Conservation (phyloP, 2,888 invertebrate species). For the Synergus gifuensis region DNA sequence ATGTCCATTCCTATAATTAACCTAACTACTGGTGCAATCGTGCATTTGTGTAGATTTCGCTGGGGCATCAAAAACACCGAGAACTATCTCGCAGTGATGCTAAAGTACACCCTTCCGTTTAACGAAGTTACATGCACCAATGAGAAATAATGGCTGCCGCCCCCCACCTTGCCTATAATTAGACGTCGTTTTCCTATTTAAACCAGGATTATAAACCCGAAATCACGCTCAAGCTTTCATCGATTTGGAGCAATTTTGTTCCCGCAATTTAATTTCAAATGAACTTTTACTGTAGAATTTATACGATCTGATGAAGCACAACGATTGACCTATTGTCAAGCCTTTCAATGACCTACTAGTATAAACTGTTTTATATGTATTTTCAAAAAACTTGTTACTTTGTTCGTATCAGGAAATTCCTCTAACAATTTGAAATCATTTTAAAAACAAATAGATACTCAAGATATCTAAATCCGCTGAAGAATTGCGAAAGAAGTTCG, state of each 20-base stretch:
- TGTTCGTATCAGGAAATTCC: too few relatives aligned
- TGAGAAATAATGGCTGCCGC: not conserved
- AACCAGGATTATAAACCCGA: not conserved
- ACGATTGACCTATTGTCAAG: too few relatives aligned
- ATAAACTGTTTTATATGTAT: too few relatives aligned
- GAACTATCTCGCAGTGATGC: not conserved
- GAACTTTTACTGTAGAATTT: too few relatives aligned
- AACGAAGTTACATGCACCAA: not conserved
- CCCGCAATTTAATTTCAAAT: not conserved
- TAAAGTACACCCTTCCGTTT: not conserved
- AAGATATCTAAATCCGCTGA: too few relatives aligned
- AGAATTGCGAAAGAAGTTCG: too few relatives aligned
- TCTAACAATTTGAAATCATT: too few relatives aligned
- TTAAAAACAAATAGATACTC: too few relatives aligned
- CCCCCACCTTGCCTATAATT: not conserved
- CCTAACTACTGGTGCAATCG: not conserved
- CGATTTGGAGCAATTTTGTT: not conserved
- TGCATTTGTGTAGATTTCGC: not conserved
- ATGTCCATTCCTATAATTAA: conserved; percentile 1
- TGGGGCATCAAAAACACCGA: not conserved
- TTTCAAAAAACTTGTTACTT: too few relatives aligned
- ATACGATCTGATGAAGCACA: too few relatives aligned
- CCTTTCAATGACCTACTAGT: too few relatives aligned
- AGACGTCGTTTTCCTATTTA: not conserved
- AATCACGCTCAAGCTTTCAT: not conserved